phyloP scores from a whole-genome alignment of 2,113 vertebrate species.

The Leptosomus discolor region DNA sequence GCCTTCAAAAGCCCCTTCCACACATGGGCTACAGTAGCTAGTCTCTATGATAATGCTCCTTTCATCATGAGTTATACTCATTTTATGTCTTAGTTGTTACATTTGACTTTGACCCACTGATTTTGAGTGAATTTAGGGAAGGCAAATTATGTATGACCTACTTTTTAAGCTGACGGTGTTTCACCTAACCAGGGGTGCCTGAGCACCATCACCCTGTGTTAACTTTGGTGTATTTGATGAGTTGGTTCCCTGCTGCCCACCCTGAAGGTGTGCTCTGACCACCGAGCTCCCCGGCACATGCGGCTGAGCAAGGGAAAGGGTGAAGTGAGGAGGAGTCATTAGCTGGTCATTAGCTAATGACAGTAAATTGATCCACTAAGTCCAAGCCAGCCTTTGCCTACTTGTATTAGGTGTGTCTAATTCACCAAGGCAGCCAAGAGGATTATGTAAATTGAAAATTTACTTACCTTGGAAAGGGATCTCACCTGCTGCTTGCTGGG shows the following conservation, averaged over 20 bases:
- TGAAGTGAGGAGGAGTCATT: background rate
- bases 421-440: background rate
- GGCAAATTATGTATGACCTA: background rate
- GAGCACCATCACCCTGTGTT: background rate
- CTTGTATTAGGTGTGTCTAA: background rate
- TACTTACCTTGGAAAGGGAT: background rate
- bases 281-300: rapidly evolving
- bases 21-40: background rate
- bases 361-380: background rate
- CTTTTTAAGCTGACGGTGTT: background rate
- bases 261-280: background rate
- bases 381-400: background rate
- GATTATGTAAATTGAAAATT: background rate
- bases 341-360: background rate
- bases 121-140: background rate
- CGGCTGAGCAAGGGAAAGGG: background rate
- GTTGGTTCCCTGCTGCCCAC: background rate
- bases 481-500: background rate
- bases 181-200: background rate
- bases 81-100: background rate
- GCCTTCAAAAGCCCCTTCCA: background rate
- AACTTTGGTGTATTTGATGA: background rate
- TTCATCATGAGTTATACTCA: background rate
- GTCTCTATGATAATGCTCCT: background rate
- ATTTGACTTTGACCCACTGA: background rate